Evolutionary conservation across 2,797 vertebrate species (phyloP), one percentile per base, ranked within the genome.

Genomic region (Glyptemys insculpta): DNA sequence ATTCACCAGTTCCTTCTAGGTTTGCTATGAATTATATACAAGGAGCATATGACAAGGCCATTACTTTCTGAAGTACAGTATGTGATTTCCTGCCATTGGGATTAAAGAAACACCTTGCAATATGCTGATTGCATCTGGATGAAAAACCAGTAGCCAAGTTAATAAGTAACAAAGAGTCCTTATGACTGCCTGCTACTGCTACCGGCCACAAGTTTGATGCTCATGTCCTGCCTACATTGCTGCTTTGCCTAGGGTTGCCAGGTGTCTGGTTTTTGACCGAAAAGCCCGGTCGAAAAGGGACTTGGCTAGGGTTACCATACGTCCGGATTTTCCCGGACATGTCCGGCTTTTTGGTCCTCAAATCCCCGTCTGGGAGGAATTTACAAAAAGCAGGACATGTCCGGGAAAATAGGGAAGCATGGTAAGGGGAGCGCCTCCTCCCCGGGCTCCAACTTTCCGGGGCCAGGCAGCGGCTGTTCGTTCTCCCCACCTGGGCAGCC

Each of bases 1-100:
- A 80, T 56, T 65, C 91, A 90, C 94, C 85, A 21, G 96, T 96
- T 94, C 87, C 72, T 84, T 91, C 94, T 88, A 83, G 91, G 94
- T 94, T 96, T 96, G 88, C 95, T 94, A 87, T 87, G 88, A 97
- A 96, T 94, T 95, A 93, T 54, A 59, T 93, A 91, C n/a, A 89
- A 88, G 94, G 96, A 88, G 50, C 90, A 79, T 0, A 29, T 84
- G 91, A 94, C 89, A 95, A 95, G 97, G 93, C 91, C 89, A 93
- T 85, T 93, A 87, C 87, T 92, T 82, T 68, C 2, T 1, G 81
- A 93, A 97, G 72, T 10, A 95, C 92, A 19, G 57, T 29, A 86
- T 53, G 57, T 90, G 65, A 89, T 95, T 87, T 41, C 92, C 90
- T 50, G 90, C 65, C 8, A 93, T 88, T 84, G 86, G 54, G 57